phyloP scores from a whole-genome alignment of 2,888 invertebrate genomes.

The Dugesia japonica region DNA sequence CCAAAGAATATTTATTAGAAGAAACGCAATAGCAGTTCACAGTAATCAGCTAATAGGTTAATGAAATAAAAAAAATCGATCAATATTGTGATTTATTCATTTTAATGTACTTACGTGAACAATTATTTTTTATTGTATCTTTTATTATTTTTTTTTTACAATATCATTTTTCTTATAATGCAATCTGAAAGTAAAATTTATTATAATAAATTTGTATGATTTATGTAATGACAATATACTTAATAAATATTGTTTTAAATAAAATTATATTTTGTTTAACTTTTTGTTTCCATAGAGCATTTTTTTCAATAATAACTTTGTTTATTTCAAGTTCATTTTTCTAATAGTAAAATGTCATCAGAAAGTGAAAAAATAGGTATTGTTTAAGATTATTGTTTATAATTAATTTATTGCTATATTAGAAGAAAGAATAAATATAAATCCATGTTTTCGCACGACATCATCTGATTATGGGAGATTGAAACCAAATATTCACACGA shows the following conservation, averaged over 20 bases:
- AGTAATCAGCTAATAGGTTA: too few species aligned
- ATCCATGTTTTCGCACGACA: constrained; percentile 6
- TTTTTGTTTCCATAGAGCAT: not conserved
- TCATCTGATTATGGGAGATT: constrained; percentile 7
- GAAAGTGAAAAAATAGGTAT: not conserved
- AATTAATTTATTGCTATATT: not conserved
- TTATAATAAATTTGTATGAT: not conserved
- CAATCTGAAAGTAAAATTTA: not conserved
- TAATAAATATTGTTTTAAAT: not conserved
- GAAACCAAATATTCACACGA: not conserved
- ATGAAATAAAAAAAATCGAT: too few species aligned
- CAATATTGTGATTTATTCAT: too few species aligned
- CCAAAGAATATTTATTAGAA: too few species aligned
- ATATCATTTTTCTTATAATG: not conserved
- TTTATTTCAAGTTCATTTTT: not conserved
- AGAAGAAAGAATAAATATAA: not conserved
- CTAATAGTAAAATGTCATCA: not conserved
- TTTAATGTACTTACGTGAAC: too few species aligned
- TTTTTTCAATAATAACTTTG: not conserved
- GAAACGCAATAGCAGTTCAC: too few species aligned
- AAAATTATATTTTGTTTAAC: not conserved
- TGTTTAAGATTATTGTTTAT: not conserved
- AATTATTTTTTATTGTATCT: too few species aligned
- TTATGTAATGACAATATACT: not conserved
- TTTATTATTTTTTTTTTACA: too few species aligned